A percentile compares a stretch with the other conserved stretches of the same genome.
phyloP scores from a whole-genome alignment of 2,888 invertebrate species.

The Noctua janthe region DNA sequence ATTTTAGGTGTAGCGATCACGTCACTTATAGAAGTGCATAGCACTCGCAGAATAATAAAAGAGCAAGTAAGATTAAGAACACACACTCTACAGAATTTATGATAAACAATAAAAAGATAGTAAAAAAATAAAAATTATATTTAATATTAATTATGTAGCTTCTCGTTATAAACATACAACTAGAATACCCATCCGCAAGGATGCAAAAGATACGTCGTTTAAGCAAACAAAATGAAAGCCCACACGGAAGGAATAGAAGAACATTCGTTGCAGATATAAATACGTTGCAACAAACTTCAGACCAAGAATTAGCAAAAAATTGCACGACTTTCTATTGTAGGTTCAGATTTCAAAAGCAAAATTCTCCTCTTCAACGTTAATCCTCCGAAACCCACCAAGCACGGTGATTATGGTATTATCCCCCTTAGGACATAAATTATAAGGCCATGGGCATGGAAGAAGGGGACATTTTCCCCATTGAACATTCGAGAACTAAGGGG shows the following conservation, averaged over 20 bases:
- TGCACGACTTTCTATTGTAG: not conserved
- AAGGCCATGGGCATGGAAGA: conserved; percentile 24
- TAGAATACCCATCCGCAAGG: not conserved
- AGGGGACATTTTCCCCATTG: conserved; percentile 41
- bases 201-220: not conserved
- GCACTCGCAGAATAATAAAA: no score
- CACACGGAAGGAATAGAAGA: not conserved
- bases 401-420: conserved; percentile 53
- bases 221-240: not conserved
- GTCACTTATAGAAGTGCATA: no score
- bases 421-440: conserved; percentile 51
- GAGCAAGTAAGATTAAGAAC: no score
- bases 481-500: conserved; percentile 38
- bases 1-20: no score
- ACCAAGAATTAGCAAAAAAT: not conserved
- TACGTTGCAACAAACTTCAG: not conserved
- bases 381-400: conserved; percentile 27
- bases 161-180: not conserved
- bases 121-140: no score
- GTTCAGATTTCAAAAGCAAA: conserved; percentile 27
- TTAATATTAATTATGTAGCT: no score
- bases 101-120: no score
- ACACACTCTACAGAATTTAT: no score
- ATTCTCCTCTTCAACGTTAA: conserved; percentile 12
- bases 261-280: not conserved